phyloP scores from a whole-genome alignment of 1,140 invertebrate species.

The Oreohelix idahoensis region DNA sequence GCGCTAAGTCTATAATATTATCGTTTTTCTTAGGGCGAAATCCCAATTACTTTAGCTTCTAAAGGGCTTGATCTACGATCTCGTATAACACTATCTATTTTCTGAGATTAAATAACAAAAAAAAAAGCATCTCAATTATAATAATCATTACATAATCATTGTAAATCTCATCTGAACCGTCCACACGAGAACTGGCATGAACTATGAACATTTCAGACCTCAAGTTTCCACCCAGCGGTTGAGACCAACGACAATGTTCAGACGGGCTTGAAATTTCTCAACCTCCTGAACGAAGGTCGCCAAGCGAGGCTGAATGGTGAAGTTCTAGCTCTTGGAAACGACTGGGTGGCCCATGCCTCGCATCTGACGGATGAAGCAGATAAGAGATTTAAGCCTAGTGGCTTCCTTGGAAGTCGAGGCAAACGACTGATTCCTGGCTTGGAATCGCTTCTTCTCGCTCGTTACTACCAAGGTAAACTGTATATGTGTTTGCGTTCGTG shows the following conservation, averaged over 20 bases:
- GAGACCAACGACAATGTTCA: not conserved
- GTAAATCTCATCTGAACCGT: no score
- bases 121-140: no score
- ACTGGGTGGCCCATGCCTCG: not conserved
- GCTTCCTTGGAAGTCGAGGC: constrained; percentile 42
- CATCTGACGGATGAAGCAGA: not conserved
- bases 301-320: not conserved
- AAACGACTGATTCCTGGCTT: constrained; percentile 40
- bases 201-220: not conserved
- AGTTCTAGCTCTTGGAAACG: not conserved
- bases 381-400: constrained; percentile 31
- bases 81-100: no score
- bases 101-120: no score
- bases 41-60: no score
- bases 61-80: no score
- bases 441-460: constrained; percentile 28
- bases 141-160: no score
- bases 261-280: not conserved
- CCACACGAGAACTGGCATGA: no score
- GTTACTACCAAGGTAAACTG: constrained; percentile 30
- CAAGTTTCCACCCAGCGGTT: not conserved
- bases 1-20: no score
- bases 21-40: no score
- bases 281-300: not conserved
- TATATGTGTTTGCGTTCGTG: not conserved